Percentiles rank a stretch among this genome's conserved stretches.
Evolutionary conservation across 2,113 vertebrate species (phyloP).

Genomic region (Cyanistes caeruleus): DNA sequence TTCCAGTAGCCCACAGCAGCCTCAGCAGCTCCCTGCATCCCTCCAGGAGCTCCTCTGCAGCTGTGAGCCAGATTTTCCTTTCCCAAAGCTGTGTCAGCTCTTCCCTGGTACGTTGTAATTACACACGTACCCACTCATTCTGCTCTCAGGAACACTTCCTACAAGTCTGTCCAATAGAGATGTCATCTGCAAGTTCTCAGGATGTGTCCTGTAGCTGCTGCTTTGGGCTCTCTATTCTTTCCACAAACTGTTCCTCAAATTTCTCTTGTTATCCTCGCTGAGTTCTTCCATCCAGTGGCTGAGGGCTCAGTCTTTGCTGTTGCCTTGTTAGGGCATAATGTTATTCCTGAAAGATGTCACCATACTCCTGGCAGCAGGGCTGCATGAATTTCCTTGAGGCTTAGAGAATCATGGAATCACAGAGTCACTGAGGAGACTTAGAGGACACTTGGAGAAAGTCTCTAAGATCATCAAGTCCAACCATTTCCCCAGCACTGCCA

Average conservation of each 20-base stretch:
- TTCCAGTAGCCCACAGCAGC: background rate
- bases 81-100: constrained; percentile 29
- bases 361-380: background rate
- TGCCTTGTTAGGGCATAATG: background rate
- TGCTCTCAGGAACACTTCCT: background rate
- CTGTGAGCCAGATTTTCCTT: constrained; percentile 9
- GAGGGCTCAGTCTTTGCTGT: background rate
- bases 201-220: background rate
- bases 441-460: background rate
- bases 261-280: background rate
- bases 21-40: background rate
- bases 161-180: background rate
- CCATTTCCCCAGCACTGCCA: background rate
- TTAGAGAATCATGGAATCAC: background rate
- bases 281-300: background rate
- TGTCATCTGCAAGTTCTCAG: background rate
- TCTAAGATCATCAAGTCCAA: background rate
- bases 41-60: background rate
- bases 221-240: background rate
- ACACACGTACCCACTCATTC: background rate
- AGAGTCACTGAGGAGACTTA: background rate
- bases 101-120: background rate
- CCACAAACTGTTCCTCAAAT: background rate
- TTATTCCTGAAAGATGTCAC: background rate
- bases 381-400: background rate